These are phyloP conservation scores for Leucania comma DNA, from an alignment of 2,888 invertebrate genomes.

Conservation along the genomic window DNA sequence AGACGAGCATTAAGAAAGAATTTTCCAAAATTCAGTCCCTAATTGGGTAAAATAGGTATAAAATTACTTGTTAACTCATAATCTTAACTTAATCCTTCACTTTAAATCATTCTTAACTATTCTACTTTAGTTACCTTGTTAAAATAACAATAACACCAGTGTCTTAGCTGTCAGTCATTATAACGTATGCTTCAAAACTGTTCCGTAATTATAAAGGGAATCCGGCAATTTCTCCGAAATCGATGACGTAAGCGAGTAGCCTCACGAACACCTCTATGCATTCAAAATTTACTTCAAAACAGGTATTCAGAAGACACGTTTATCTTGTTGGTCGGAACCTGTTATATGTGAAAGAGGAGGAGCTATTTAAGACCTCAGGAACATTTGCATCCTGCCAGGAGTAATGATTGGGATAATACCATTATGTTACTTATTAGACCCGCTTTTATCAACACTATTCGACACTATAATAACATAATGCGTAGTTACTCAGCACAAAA, in stretches of 20 bases:
- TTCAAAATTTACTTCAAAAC: conserved; percentile 40
- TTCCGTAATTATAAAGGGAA: conserved; percentile 27
- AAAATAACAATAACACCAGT: background rate
- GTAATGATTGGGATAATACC: background rate
- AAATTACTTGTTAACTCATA: no score
- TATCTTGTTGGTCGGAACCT: conserved; percentile 44
- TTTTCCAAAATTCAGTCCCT: no score
- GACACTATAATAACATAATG: background rate
- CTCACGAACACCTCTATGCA: conserved; percentile 15
- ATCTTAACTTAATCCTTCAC: no score
- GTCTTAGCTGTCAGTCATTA: conserved; percentile 1
- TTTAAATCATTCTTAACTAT: no score
- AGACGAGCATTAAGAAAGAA: no score
- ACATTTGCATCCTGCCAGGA: conserved; percentile 15
- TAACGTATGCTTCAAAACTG: background rate
- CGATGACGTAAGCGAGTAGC: conserved; percentile 18
- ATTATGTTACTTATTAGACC: background rate
- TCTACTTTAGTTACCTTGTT: no score
- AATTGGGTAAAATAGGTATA: no score
- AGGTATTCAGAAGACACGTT: conserved; percentile 40
- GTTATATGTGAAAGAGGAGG: conserved; percentile 28
- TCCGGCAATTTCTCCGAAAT: conserved; percentile 40
- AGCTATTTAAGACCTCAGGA: background rate
- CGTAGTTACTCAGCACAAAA: background rate
- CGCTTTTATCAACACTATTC: background rate